A percentile compares a stretch with the other conserved stretches of the same genome.
Conservation (phyloP, 2,113 vertebrate genomes). For the Oxyruncus cristatus region DNA sequence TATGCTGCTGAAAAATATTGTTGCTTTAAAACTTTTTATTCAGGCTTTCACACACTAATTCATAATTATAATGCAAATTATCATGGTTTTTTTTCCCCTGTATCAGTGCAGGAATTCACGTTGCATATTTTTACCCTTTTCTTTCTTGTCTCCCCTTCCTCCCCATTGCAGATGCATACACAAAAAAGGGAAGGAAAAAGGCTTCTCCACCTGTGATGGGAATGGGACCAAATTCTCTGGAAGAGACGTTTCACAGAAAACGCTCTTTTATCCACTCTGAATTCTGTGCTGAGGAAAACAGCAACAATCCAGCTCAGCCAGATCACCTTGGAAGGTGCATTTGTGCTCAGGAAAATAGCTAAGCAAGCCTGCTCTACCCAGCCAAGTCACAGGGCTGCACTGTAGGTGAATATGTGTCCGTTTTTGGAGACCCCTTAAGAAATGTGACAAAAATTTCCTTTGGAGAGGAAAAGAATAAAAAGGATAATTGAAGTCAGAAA, state of each 20-base stretch:
- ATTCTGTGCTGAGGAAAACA: neutral
- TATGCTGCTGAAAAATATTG: neutral
- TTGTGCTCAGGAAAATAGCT: neutral
- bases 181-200: neutral
- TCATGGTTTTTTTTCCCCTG: neutral
- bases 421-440: neutral
- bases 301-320: neutral
- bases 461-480: neutral
- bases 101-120: accelerated
- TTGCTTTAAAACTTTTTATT: neutral
- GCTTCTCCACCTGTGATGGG: accelerated
- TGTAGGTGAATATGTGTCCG: neutral
- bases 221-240: neutral
- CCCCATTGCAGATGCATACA: no score
- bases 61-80: neutral
- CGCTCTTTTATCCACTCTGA: neutral
- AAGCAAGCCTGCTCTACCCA: neutral
- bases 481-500: neutral
- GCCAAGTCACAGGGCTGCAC: neutral
- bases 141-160: neutral
- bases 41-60: neutral
- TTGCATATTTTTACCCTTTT: neutral
- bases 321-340: neutral
- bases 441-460: neutral
- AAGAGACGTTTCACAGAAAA: neutral